These are phyloP conservation scores for Sakesphorus luctuosus DNA, from an alignment of 2,113 vertebrate species.

Conservation along the genomic window DNA sequence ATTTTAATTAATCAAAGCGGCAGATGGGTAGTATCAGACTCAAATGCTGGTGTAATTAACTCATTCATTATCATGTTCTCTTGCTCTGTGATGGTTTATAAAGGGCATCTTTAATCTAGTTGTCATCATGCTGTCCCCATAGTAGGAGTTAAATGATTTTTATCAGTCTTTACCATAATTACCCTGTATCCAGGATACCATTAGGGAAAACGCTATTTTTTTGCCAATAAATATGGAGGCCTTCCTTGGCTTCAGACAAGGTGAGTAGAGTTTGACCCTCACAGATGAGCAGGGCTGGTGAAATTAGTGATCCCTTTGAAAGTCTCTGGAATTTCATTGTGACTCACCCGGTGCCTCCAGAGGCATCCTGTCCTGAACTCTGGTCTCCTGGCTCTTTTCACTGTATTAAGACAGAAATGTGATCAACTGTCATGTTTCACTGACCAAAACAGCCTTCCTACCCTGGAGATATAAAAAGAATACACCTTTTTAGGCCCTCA, in stretches of 20 bases:
- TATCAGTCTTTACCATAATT: conserved; percentile 26
- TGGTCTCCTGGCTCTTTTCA: background rate
- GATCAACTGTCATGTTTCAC: background rate
- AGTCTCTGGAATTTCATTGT: background rate
- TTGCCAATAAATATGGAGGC: background rate
- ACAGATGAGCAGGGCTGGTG: background rate
- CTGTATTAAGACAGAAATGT: background rate
- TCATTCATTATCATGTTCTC: conserved; percentile 75
- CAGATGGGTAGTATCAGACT: conserved; percentile 74
- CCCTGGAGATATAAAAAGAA: background rate
- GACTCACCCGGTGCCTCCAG: background rate
- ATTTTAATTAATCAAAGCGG: conserved; percentile 76
- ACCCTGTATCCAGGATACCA: background rate
- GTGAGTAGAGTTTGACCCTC: background rate
- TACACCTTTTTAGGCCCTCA: background rate
- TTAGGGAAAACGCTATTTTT: conserved; percentile 15
- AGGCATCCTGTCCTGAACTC: background rate
- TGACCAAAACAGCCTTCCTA: background rate
- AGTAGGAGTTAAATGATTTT: conserved; percentile 48
- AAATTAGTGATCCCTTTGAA: background rate
- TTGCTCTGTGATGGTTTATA: background rate
- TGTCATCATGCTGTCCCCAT: background rate
- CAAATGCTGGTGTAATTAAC: conserved; percentile 73
- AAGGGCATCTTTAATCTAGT: conserved; percentile 50
- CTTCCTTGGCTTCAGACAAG: background rate